Evolutionary conservation across 2,113 vertebrate species (phyloP).

Genomic region (Psilopogon haemacephalus): DNA sequence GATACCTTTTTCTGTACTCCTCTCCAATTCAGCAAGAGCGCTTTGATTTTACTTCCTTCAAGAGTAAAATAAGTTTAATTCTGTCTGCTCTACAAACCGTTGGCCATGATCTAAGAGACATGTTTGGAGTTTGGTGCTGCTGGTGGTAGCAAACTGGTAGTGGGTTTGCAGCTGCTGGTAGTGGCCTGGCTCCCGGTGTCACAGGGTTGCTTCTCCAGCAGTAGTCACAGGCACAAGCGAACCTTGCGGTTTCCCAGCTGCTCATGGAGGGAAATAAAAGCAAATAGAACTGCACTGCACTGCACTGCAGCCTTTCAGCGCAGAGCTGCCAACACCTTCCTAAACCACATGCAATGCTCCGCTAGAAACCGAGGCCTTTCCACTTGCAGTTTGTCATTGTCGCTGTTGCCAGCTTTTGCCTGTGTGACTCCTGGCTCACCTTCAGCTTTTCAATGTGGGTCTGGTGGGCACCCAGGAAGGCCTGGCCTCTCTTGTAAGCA

Average conservation of each 20-base stretch:
- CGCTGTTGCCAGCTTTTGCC: accelerated
- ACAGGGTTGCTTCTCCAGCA: constrained; percentile 28
- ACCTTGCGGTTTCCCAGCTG: constrained; percentile 21
- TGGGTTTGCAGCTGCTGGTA: constrained; percentile 33
- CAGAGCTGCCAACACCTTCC: neutral
- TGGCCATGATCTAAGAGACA: neutral
- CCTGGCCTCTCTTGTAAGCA: accelerated
- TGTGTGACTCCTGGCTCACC: accelerated
- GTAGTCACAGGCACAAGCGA: neutral
- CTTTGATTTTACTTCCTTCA: no score
- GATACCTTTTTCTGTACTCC: no score
- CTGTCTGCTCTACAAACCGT: no score
- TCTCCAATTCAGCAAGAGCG: no score
- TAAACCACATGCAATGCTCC: accelerated
- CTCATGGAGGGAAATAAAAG: neutral
- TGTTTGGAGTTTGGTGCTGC: constrained; percentile 12
- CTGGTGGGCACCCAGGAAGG: neutral
- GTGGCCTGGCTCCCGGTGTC: constrained; percentile 21
- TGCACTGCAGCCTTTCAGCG: neutral
- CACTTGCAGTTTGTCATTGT: neutral
- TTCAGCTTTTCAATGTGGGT: accelerated
- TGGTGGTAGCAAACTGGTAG: no score
- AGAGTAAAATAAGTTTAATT: no score
- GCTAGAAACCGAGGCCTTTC: accelerated
- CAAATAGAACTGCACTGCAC: neutral